Base-by-base conservation (phyloP, 2,797 vertebrate species). In the Clarias pachynema region DNA sequence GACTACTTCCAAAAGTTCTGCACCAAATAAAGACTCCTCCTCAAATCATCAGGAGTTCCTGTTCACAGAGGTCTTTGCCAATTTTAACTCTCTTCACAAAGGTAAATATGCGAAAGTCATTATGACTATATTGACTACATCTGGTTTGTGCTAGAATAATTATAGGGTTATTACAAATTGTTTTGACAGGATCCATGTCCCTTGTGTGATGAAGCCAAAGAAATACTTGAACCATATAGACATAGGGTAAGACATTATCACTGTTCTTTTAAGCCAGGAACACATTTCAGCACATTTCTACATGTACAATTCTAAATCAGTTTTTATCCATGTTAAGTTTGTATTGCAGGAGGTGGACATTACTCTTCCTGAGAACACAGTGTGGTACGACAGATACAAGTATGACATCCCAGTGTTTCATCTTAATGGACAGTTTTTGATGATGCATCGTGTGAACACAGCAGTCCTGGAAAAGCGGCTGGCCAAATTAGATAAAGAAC, bases 351-450 rank as follows among this genome's bases (percentile, higher is more conserved):
- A 96, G 90, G 95, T 97, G 75, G 96, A 97, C 88, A 96, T 97
- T 89, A 95, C 94, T 31, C 93, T 95, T 89, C 95, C 96, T 24
- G 95, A 96, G 87, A 96, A 97, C 86, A 92, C 88, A 0, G 84
- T 49, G 0, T 97, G 96, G 96, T 94, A 92, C 86, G 93, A 96
- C 53, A 93, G 94, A 79, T 97, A 97, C 88, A 96, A 93, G 86
- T 93, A 95, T 16, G 95, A 97, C 88, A 97, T 97, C 87, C 96
- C 96, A 0, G 96, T 97, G 86, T 97, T 97, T 89, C 96, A 97
- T 89, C 85, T 97, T 70, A 96, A 97, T 89, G 96, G 96, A 40
- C 94, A 95, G 85, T 96, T 96, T 91, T 90, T 97, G 49, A 97
- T 97, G 96, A 97, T 95, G 94, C 96, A 97, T 90, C 91, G 84